Conservation (phyloP, 2,113 vertebrate genomes). For the Lanius ludovicianus region DNA sequence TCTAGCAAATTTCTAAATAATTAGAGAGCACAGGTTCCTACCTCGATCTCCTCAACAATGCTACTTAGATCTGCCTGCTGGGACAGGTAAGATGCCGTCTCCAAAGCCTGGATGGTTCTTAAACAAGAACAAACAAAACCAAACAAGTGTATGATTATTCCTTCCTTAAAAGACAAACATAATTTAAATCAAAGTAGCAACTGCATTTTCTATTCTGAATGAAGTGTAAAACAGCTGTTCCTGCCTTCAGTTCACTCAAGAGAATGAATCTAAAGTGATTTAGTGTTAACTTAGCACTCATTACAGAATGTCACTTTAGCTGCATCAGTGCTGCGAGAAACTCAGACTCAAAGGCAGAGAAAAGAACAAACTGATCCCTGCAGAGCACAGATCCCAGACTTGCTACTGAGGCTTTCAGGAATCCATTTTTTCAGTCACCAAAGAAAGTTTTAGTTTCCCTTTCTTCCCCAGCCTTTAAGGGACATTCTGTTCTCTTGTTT, state of each 20-base stretch:
- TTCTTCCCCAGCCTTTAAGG: not conserved
- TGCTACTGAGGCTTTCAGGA: not conserved
- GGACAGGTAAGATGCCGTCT: constrained; percentile 89
- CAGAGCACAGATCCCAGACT: not conserved
- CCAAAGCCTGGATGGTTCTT: constrained; percentile 90
- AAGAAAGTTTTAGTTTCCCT: not conserved
- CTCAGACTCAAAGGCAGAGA: not conserved
- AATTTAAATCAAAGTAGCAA: not conserved
- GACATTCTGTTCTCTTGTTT: not conserved
- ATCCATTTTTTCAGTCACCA: not conserved
- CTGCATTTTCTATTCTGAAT: not conserved
- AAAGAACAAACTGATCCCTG: not conserved
- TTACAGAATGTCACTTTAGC: not conserved
- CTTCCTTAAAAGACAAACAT: not conserved
- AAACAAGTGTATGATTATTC: not conserved
- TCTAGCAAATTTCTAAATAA: not conserved
- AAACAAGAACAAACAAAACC: constrained; percentile 33
- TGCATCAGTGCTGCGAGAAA: not conserved
- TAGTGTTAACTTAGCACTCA: not conserved
- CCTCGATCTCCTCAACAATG: constrained; percentile 97
- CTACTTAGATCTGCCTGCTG: constrained; percentile 90
- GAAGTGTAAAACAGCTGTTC: not conserved
- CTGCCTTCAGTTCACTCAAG: not conserved
- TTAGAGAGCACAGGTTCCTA: constrained; percentile 52
- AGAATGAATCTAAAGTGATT: not conserved